Base-by-base conservation (phyloP, 2,888 invertebrate genomes). In the Macaria notata region DNA sequence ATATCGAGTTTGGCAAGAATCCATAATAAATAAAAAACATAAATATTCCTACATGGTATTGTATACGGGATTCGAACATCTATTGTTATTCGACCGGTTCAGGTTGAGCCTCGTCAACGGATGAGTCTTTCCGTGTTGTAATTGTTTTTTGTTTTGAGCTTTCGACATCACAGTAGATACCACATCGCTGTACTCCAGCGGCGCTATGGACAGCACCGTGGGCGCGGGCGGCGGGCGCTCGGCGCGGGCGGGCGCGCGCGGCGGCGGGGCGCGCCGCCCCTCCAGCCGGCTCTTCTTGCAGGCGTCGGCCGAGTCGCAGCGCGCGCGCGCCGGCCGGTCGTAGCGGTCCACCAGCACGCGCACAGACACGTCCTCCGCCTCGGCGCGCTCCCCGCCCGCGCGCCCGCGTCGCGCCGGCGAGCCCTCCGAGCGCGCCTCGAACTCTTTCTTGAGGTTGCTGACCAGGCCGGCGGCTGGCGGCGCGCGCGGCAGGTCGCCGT, bases 41-140 rank as follows among this genome's bases (percentile, higher is more conserved):
- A 84, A 88, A 84, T 86, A 84, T 71, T 81, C 79, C 95, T 95
- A 97, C 97, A 97, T 96, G 80, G 96, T 97, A 93, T 97, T 97
- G 92, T 96, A 97, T 87, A 96, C 95, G 79, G 95, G 94, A 92
- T 96, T 95, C 88, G 95, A 95, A 88, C 93, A 93, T 89, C 93
- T 89, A 84, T 86, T 90, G 80, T 89, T 95, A 81, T 90, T 95
- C 93, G 90, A 94, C 92, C 95, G 94, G 85, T 93, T 94, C 86
- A 95, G 93, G 90, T 95, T 95, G 86, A 98, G 93, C 93, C 95
- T 95, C 76, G 97, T 95, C 78, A 98, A 93, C 69, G 98, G 98
- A 93, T 98, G 98, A 76, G 96, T 97, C 88, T 96, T 97, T 73
- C 98, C 98, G 83, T 97, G 97, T 84, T 98, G 97, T 78, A 95